Evolutionary conservation across 2,888 invertebrate genomes (phyloP).

Genomic region (Hirtodrosophila histrioides): DNA sequence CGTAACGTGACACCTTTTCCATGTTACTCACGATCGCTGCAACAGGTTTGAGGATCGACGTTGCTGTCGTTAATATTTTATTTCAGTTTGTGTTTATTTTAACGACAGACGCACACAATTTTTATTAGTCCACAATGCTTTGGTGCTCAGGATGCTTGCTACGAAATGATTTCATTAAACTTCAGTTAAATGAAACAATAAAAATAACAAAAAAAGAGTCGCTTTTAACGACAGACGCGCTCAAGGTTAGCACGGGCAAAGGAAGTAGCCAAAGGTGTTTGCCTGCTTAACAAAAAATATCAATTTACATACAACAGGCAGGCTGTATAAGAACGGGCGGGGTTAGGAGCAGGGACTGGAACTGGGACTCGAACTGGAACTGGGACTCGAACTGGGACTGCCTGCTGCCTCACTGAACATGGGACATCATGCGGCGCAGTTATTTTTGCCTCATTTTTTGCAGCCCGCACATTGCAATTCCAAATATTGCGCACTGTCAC

Average conservation of each 20-base stretch:
- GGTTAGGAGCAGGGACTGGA: neutral
- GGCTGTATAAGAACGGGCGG: constrained; percentile 1
- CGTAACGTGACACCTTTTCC: constrained; percentile 83
- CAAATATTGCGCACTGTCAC: constrained; percentile 77
- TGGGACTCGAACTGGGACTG: constrained; percentile 28
- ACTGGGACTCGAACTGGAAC: neutral
- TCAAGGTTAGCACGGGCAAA: constrained; percentile 65
- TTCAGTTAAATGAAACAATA: constrained; percentile 62
- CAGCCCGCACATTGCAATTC: constrained; percentile 74
- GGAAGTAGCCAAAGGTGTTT: constrained; percentile 71
- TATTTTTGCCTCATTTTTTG: constrained; percentile 31
- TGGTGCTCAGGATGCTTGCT: constrained; percentile 27
- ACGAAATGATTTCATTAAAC: constrained; percentile 76
- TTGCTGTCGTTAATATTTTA: constrained; percentile 68
- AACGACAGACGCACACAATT: constrained; percentile 29
- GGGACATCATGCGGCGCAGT: constrained; percentile 68
- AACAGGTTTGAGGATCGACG: constrained; percentile 56
- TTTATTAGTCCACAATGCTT: constrained; percentile 34
- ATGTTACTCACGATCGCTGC: constrained; percentile 60
- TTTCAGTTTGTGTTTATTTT: constrained; percentile 61
- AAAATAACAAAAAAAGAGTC: constrained; percentile 21
- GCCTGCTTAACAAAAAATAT: constrained; percentile 60
- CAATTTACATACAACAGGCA: constrained; percentile 68
- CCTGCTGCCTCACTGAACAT: constrained; percentile 46
- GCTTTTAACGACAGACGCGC: constrained; percentile 57